Conservation (phyloP, 2,888 invertebrate genomes). For the Lasioglossum morio region DNA sequence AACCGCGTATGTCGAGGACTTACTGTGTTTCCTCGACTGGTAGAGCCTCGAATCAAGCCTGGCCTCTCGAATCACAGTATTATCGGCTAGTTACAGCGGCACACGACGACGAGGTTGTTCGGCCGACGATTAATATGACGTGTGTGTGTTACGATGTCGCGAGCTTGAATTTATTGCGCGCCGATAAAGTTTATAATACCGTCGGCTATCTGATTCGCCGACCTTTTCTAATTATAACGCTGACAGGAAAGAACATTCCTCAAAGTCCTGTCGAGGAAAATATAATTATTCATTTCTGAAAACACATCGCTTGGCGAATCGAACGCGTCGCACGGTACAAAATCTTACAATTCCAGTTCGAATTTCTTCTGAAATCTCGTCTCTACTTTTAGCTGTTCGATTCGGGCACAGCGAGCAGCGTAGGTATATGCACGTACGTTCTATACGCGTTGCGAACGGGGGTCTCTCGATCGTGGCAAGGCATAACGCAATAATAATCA, state of each 20-base stretch:
- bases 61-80: slow-evolving; percentile 36
- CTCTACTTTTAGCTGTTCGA: neutral
- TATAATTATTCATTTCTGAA: neutral
- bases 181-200: slow-evolving; percentile 7
- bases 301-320: neutral
- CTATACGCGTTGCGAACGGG: slow-evolving; percentile 72
- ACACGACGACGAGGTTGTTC: slow-evolving; percentile 37
- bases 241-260: neutral
- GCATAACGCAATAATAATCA: slow-evolving; percentile 80
- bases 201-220: neutral
- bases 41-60: slow-evolving; percentile 22
- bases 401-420: neutral
- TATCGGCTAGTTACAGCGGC: slow-evolving; percentile 32
- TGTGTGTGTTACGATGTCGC: slow-evolving; percentile 28
- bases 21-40: neutral
- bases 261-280: neutral
- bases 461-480: slow-evolving; percentile 80
- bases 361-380: neutral
- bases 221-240: neutral
- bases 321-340: neutral
- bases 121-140: slow-evolving; percentile 45
- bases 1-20: no score
- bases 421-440: slow-evolving; percentile 22
- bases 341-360: neutral
- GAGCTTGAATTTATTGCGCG: slow-evolving; percentile 34